Percentiles rank a stretch among this genome's conserved stretches.
Evolutionary conservation across 2,113 vertebrate genomes (phyloP).

Genomic region (Dinomys branickii): DNA sequence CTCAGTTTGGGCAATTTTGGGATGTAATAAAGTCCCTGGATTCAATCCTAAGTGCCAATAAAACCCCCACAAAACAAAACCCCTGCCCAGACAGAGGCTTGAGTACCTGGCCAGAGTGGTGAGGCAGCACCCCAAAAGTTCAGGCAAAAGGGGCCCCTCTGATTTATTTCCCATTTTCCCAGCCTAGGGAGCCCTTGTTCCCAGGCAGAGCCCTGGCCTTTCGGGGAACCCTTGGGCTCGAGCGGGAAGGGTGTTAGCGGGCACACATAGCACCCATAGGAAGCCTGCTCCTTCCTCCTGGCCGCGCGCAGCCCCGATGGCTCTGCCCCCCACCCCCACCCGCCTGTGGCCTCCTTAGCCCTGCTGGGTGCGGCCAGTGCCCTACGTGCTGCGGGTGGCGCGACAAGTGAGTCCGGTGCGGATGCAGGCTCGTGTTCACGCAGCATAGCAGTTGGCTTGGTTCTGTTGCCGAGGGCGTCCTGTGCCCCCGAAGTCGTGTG

Average conservation of each 20-base stretch:
- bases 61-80: no score
- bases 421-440: no score
- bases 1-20: not conserved
- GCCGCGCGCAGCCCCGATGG: no score
- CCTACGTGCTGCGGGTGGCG: not conserved
- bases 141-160: not conserved
- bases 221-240: not conserved
- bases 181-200: constrained; percentile 18
- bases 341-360: not conserved
- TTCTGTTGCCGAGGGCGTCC: constrained; percentile 46
- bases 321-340: no score
- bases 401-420: no score
- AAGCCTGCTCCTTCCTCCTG: constrained; percentile 28
- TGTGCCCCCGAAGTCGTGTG: constrained; percentile 68
- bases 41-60: not conserved
- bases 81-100: not conserved
- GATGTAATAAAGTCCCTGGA: not conserved
- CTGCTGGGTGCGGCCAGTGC: not conserved
- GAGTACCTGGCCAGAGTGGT: not conserved
- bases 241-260: not conserved
- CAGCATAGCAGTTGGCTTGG: not conserved
- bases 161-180: not conserved
- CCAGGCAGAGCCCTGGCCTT: not conserved
- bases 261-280: not conserved
- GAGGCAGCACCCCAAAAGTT: not conserved